A percentile compares a stretch with the other conserved stretches of the same genome.
Evolutionary conservation across 2,888 invertebrate genomes (phyloP).

Genomic region (Thecophora atra): DNA sequence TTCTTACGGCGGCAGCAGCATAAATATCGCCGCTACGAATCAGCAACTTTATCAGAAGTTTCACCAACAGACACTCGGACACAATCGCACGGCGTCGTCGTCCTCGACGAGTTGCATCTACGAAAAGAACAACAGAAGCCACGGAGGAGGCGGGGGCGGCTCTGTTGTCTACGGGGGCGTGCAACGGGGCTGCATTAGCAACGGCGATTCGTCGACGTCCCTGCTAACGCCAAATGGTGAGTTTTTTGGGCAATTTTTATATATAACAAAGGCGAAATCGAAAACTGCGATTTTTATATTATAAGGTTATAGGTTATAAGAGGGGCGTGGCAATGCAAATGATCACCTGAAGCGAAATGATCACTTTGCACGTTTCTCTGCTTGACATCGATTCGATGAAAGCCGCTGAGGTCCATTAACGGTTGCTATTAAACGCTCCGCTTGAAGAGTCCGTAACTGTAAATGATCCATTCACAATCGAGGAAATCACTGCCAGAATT

Average conservation of each 20-base stretch:
- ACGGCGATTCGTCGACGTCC: constrained; percentile 43
- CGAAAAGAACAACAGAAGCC: constrained; percentile 45
- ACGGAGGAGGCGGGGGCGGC: neutral
- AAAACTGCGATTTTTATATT: too few relatives aligned
- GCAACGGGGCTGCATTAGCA: constrained; percentile 3
- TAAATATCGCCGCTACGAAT: constrained; percentile 48
- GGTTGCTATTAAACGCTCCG: neutral
- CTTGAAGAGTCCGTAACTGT: constrained; percentile 4
- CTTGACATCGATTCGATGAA: too few relatives aligned
- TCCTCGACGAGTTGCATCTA: constrained; percentile 53
- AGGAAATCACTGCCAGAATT: constrained; percentile 11
- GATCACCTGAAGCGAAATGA: too few relatives aligned
- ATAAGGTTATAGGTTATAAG: too few relatives aligned
- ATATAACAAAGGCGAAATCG: too few relatives aligned
- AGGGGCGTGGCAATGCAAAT: too few relatives aligned
- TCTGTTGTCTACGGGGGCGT: neutral
- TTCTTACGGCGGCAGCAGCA: constrained; percentile 55
- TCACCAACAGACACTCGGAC: constrained; percentile 41
- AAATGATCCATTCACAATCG: neutral
- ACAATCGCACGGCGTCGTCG: constrained; percentile 46
- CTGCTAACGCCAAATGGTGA: constrained; percentile 55
- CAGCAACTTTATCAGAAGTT: constrained; percentile 57
- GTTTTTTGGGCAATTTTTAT: constrained; percentile 33
- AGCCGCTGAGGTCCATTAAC: neutral
- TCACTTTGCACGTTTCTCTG: too few relatives aligned